Evolutionary conservation across 2,888 invertebrate species (phyloP), one percentile per base, ranked within the genome.

Genomic region (Ophioninae sp.): DNA sequence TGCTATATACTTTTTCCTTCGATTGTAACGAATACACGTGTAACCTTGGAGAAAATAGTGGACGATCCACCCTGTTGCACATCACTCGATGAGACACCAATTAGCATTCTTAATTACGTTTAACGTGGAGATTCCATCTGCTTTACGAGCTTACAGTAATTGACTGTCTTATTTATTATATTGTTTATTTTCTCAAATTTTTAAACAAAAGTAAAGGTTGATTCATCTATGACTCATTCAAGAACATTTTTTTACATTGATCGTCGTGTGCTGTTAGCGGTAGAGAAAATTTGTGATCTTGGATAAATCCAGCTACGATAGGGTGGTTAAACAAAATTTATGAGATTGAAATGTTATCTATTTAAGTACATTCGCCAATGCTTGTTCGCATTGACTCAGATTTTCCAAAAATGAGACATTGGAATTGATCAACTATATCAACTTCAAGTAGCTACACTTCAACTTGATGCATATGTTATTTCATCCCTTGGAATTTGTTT

Each of bases 1-100:
- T 68, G 51, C 69, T 44, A 44, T 22, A 68, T 41, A 41, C 39
- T 37, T 67, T 72, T 23, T n/a, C 44, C 41, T 79, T 67, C 56
- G 56, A 39, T 73, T 79, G 51, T 59, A 63, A 44, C 10, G 37
- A 23, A 17, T 69, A 51, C 69, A 51, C 17, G 23, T 30, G 37
- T 37, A 17, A 20, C 39, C n/a, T 17, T 37, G 30, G 17, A 8
- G 17, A 17, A 30, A 10, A 67, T 41, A 9, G 58, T 39, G 10
- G 23, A 17, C 56, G 23, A 59, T 72, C 44, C 72, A 72, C 72
- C 79, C 65, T 56, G 64, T 78, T 67, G 22, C 23, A 69, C 63
- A 20, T 58, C 20, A 22, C 59, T 20, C 59, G 59, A 59, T 59
- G 59, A 59, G 20, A 59, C 9, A 59, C 59, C 20, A 59, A 59